Percentiles rank a stretch among this genome's conserved stretches.
These are phyloP conservation scores for Drosophila cognata DNA, from an alignment of 2,888 invertebrate species.

Conservation along the genomic window DNA sequence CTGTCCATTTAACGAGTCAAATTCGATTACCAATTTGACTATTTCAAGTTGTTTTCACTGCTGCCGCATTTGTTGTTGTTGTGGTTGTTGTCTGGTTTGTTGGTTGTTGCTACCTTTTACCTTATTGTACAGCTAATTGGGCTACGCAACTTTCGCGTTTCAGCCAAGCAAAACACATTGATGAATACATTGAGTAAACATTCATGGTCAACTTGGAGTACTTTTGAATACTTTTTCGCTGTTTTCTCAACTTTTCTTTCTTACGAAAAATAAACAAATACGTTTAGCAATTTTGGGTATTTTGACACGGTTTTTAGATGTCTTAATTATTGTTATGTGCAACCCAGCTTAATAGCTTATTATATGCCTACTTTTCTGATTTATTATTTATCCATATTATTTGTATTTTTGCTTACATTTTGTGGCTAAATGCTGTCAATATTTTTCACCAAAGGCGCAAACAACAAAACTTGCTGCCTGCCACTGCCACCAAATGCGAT, in stretches of 20 bases:
- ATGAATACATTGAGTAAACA: constrained; percentile 10
- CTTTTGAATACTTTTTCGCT: constrained; percentile 1
- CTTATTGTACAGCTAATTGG: constrained; percentile 56
- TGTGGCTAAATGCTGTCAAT: constrained; percentile 74
- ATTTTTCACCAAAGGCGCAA: constrained; percentile 81
- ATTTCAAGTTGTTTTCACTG: constrained; percentile 70
- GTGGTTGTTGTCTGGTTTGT: constrained; percentile 15
- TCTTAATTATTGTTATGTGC: background rate
- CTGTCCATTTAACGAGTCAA: constrained; percentile 24
- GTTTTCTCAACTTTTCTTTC: background rate
- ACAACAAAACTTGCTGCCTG: constrained; percentile 65
- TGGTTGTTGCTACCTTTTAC: constrained; percentile 35
- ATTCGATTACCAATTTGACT: constrained; percentile 76
- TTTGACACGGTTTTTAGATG: background rate
- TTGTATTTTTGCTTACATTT: constrained; percentile 65
- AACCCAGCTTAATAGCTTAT: background rate
- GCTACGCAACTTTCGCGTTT: constrained; percentile 28
- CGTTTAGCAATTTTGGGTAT: background rate
- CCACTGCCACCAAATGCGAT: constrained; percentile 72
- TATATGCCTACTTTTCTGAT: constrained; percentile 23
- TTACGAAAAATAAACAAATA: background rate
- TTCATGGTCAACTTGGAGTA: background rate
- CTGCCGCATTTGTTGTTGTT: constrained; percentile 27
- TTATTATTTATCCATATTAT: constrained; percentile 35
- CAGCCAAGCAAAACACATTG: constrained; percentile 7